A percentile compares a stretch with the other conserved stretches of the same genome.
Conservation (phyloP, 1,140 invertebrate genomes). For the Lerema accius region DNA sequence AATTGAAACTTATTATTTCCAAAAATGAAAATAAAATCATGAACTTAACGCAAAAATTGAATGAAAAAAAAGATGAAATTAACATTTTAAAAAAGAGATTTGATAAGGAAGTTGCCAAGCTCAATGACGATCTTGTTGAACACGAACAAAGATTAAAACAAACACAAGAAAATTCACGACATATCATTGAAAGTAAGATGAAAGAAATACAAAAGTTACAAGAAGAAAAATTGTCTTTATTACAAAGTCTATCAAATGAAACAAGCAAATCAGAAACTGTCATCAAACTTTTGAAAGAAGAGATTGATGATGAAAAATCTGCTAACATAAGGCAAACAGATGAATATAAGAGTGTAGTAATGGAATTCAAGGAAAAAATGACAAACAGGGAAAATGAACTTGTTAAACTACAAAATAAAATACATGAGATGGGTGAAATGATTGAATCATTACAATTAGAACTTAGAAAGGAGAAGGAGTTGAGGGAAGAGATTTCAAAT, state of each 20-base stretch:
- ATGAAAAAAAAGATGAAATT: constrained; percentile 66
- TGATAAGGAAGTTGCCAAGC: constrained; percentile 54
- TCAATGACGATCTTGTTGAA: constrained; percentile 68
- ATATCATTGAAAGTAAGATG: constrained; percentile 60
- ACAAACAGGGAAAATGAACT: too few relatives aligned
- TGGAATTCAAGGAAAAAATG: too few relatives aligned
- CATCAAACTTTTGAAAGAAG: constrained; percentile 57
- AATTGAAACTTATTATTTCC: constrained; percentile 42
- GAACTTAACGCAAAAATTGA: constrained; percentile 62
- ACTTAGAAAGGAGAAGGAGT: constrained; percentile 60
- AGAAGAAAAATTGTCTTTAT: constrained; percentile 66
- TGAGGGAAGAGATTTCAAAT: constrained; percentile 47
- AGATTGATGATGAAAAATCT: constrained; percentile 58
- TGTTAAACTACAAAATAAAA: too few relatives aligned
- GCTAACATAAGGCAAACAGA: constrained; percentile 61
- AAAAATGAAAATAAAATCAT: constrained; percentile 60
- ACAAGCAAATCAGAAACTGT: constrained; percentile 59
- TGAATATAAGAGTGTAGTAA: constrained; percentile 67
- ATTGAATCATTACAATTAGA: constrained; percentile 62
- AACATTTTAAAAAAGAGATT: constrained; percentile 51
- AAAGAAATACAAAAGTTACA: constrained; percentile 66
- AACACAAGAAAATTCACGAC: constrained; percentile 52
- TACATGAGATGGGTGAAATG: constrained; percentile 64
- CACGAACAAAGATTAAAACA: constrained; percentile 60
- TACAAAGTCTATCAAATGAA: constrained; percentile 61